Percentiles rank a stretch among this genome's conserved stretches.
phyloP scores from a whole-genome alignment of 2,888 invertebrate genomes.

The Volucella inflata region DNA sequence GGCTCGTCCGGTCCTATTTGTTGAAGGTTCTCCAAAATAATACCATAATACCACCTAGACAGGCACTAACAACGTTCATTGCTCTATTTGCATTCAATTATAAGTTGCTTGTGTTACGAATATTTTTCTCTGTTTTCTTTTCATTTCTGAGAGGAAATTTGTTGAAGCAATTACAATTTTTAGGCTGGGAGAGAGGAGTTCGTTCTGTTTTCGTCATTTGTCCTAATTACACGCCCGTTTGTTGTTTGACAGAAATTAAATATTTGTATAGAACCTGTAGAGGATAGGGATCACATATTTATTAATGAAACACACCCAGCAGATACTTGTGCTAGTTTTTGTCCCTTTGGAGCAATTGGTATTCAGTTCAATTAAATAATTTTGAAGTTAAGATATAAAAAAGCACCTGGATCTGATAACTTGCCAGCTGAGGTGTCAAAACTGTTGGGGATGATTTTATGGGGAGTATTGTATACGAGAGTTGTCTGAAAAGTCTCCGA shows the following conservation, averaged over 20 bases:
- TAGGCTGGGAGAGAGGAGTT: too few relatives aligned
- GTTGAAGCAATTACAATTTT: constrained; percentile 10
- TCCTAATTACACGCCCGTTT: background rate
- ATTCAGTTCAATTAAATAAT: too few relatives aligned
- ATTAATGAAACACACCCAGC: background rate
- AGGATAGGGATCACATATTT: constrained; percentile 1
- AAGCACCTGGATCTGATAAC: too few relatives aligned
- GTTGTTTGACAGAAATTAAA: background rate
- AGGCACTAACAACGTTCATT: background rate
- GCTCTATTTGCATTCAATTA: constrained; percentile 18
- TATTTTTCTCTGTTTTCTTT: background rate
- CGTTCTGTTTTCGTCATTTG: background rate
- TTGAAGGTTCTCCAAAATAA: too few relatives aligned
- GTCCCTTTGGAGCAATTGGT: too few relatives aligned
- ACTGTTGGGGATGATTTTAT: too few relatives aligned
- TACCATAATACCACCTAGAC: too few relatives aligned
- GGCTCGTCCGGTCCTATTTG: too few relatives aligned
- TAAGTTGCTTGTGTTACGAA: background rate
- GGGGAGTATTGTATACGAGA: too few relatives aligned
- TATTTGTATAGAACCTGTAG: constrained; percentile 2
- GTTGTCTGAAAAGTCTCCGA: too few relatives aligned
- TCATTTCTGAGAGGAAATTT: background rate
- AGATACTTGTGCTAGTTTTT: background rate
- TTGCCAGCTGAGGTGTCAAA: too few relatives aligned
- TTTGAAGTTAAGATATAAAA: too few relatives aligned